Evolutionary conservation across 1,140 invertebrate genomes (phyloP).

Genomic region (Brachionus rotundiformis): DNA sequence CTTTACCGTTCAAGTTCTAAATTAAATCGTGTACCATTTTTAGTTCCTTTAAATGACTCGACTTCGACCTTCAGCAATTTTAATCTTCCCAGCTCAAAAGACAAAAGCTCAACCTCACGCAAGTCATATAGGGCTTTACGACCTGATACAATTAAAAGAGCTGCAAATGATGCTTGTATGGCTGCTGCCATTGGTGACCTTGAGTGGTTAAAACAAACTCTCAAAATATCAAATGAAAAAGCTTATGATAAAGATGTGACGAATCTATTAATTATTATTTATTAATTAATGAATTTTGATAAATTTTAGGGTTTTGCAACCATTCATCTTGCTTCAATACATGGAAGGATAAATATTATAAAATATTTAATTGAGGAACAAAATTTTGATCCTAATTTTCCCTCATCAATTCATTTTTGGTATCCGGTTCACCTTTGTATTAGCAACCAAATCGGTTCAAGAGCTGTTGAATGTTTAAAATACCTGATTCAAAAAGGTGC

Average conservation of each 20-base stretch:
- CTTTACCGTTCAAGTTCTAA: constrained; percentile 25
- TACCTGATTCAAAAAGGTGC: constrained; percentile 62
- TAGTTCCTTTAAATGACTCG: constrained; percentile 18
- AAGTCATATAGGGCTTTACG: constrained; percentile 6
- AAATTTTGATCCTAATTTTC: constrained; percentile 61
- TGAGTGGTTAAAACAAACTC: constrained; percentile 63
- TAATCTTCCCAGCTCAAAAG: background rate
- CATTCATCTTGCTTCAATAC: constrained; percentile 61
- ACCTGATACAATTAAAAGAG: constrained; percentile 48
- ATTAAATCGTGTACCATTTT: constrained; percentile 8
- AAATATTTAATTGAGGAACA: constrained; percentile 62
- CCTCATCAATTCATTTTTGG: constrained; percentile 61
- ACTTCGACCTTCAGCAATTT: constrained; percentile 18
- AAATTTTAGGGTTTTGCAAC: constrained; percentile 61
- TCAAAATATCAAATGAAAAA: constrained; percentile 57
- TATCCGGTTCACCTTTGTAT: constrained; percentile 62
- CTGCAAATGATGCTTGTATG: constrained; percentile 61
- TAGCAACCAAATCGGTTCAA: constrained; percentile 62
- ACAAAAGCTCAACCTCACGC: constrained; percentile 8
- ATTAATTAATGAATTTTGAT: constrained; percentile 12
- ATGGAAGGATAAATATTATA: constrained; percentile 63
- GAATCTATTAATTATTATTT: background rate
- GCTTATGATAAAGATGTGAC: constrained; percentile 64
- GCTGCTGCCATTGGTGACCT: constrained; percentile 64
- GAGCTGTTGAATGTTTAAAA: constrained; percentile 58